Evolutionary conservation across 2,797 vertebrate genomes (phyloP), one percentile per base, ranked within the genome.

Genomic region (Gorsachius magnificus): DNA sequence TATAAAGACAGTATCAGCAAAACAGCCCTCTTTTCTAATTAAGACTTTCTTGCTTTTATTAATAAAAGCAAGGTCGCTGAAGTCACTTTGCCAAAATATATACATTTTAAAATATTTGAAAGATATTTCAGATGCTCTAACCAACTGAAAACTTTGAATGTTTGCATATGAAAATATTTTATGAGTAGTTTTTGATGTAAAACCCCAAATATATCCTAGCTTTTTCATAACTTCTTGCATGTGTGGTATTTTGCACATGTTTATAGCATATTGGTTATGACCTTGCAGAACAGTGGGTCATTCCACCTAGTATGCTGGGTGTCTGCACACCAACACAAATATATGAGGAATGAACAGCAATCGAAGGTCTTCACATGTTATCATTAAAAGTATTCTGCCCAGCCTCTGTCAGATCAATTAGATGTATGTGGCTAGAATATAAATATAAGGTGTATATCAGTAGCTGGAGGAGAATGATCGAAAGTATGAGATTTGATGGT

Each of bases 231-330:
- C 43, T 66, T 63, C 35, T 41, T 78, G 36, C 11, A 50, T 19
- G 1, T 63, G 10, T 2, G 1, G 16, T 71, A 9, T 80, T 94
- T 72, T 78, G 38, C 6, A 22, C 0, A 0, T 68, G 61, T 80
- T 89, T 74, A 4, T 17, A 61, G 35, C 38, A 2, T 6, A 8
- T 36, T 85, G 61, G 24, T 56, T 43, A 4, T 66, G 70, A 84
- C 70, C 70, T 83, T 61, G 53, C 45, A 71, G 87, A 68, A 19
- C 0, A 50, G 60, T 1, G 2, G 5, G 7, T 83, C 35, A 17
- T 70, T 80, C 48, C 41, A 63, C 6, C 21, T 41, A 5, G 19
- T 12, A 16, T 31, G 45, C n/a, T 36, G 41, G 24, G 13, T 66
- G 29, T 41, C 66, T 69, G 24, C 51, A 22, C 29, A 46, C 26